Conservation (phyloP, 1,140 invertebrate species). For the Drosophila nigrodunni region DNA sequence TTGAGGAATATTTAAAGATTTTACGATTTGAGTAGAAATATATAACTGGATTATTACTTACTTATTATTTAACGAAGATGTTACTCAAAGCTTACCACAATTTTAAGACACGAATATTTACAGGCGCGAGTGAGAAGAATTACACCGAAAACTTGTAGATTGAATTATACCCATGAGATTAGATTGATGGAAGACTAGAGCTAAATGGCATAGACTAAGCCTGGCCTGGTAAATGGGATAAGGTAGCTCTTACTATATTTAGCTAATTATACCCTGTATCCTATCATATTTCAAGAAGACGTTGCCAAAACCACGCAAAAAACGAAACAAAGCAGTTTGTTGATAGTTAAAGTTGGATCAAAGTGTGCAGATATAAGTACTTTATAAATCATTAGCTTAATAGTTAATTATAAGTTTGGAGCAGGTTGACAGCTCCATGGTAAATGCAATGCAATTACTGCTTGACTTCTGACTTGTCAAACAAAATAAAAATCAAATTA, state of each 20-base stretch:
- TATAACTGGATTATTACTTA: conserved; percentile 55
- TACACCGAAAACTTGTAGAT: conserved; percentile 67
- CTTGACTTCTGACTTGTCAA: conserved; percentile 34
- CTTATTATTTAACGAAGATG: conserved; percentile 11
- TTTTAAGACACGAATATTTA: conserved; percentile 62
- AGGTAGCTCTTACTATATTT: not conserved
- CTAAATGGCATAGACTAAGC: conserved; percentile 29
- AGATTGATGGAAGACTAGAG: conserved; percentile 76
- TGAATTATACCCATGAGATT: conserved; percentile 1
- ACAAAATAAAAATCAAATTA: conserved; percentile 20
- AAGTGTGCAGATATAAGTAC: conserved; percentile 38
- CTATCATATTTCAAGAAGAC: conserved; percentile 61
- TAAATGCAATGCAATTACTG: conserved; percentile 49
- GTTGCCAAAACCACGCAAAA: conserved; percentile 64
- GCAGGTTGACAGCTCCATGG: conserved; percentile 28
- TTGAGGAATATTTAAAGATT: not conserved
- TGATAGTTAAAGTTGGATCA: conserved; percentile 15
- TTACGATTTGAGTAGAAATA: not conserved
- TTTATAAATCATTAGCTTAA: conserved; percentile 26
- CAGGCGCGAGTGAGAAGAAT: conserved; percentile 82
- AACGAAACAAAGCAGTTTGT: conserved; percentile 18
- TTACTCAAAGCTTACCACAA: conserved; percentile 61
- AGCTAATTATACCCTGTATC: not conserved
- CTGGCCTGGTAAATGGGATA: conserved; percentile 40
- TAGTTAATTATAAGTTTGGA: conserved; percentile 28